Percentiles rank a stretch among this genome's conserved stretches.
Evolutionary conservation across 2,888 invertebrate species (phyloP).

Genomic region (Cyclophora punctaria): DNA sequence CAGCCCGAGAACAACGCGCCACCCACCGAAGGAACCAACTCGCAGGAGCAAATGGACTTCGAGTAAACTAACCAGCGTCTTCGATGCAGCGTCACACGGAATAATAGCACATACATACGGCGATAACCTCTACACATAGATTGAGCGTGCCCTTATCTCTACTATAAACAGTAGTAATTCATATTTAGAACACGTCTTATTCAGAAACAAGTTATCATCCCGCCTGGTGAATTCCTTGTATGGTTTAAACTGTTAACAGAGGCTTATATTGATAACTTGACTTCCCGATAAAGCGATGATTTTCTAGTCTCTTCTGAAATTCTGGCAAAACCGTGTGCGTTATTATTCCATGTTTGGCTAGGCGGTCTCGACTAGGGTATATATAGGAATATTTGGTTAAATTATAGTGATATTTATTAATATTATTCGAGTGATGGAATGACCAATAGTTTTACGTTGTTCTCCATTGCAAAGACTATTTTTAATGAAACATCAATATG

Average conservation of each 20-base stretch:
- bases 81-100: conserved; percentile 25
- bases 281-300: too few relatives aligned
- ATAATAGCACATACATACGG: conserved; percentile 24
- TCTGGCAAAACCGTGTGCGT: not conserved
- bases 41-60: conserved; percentile 65
- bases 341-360: conserved; percentile 29
- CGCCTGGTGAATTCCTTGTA: too few relatives aligned
- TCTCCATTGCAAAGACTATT: conserved; percentile 21
- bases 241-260: too few relatives aligned
- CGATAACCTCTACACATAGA: not conserved
- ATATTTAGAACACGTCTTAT: too few relatives aligned
- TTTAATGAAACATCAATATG: conserved; percentile 23
- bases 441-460: conserved; percentile 26
- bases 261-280: too few relatives aligned
- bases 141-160: too few relatives aligned
- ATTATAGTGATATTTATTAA: conserved; percentile 48
- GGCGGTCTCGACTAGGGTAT: conserved; percentile 21
- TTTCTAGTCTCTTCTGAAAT: too few relatives aligned
- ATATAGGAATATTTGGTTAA: conserved; percentile 30
- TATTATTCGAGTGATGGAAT: conserved; percentile 34
- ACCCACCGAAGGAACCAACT: conserved; percentile 21
- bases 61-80: conserved; percentile 39
- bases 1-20: conserved; percentile 29
- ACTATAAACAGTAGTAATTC: too few relatives aligned
- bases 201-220: too few relatives aligned